Evolutionary conservation across 2,113 vertebrate genomes (phyloP).

Genomic region (Gnathonemus longibarbis): DNA sequence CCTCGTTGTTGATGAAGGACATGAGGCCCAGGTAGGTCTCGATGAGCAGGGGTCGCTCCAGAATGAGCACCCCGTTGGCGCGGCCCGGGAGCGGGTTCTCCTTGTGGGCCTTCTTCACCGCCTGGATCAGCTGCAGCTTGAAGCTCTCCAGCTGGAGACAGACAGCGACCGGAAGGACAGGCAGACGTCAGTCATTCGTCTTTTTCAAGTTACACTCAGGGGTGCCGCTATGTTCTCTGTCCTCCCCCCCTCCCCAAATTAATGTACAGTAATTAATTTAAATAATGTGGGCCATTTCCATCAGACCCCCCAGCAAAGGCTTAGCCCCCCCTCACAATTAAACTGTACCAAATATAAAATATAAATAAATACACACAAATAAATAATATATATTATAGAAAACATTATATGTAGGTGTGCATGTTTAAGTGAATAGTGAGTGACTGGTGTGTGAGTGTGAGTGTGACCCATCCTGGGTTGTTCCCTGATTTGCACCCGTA

Average conservation of each 20-base stretch:
- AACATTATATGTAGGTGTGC: too few relatives aligned
- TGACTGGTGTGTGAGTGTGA: too few relatives aligned
- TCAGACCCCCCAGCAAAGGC: not conserved
- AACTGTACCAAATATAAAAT: too few relatives aligned
- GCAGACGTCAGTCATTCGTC: not conserved
- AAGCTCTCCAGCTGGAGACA: conserved; percentile 78
- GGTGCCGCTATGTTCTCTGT: not conserved
- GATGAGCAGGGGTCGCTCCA: conserved; percentile 86
- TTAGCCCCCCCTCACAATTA: not conserved
- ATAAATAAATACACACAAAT: too few relatives aligned
- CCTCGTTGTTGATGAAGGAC: conserved; percentile 98
- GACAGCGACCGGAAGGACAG: not conserved
- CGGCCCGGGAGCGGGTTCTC: conserved; percentile 68
- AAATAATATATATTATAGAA: too few relatives aligned
- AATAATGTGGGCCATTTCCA: not conserved
- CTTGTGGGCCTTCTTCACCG: conserved; percentile 87
- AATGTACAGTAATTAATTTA: not conserved
- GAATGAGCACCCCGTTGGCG: conserved; percentile 68
- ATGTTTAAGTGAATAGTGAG: too few relatives aligned
- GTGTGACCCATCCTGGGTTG: too few relatives aligned
- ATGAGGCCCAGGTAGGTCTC: conserved; percentile 93
- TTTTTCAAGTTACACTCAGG: not conserved
- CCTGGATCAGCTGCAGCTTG: conserved; percentile 79
- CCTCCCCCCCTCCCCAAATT: not conserved
- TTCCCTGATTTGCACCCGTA: too few relatives aligned